phyloP scores from a whole-genome alignment of 2,113 vertebrate genomes.

The Albula goreensis region DNA sequence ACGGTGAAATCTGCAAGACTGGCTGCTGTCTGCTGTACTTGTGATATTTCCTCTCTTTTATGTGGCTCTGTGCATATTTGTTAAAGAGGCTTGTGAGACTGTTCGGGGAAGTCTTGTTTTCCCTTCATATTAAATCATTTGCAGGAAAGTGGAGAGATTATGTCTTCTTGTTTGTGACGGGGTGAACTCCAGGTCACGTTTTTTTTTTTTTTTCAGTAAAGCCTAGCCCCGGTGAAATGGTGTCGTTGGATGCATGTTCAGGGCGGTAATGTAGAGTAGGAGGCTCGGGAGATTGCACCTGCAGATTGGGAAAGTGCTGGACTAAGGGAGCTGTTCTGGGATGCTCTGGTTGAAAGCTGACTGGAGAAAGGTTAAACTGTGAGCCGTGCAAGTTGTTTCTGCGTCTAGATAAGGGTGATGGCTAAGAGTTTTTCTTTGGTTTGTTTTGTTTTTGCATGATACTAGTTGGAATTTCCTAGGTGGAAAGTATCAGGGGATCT shows the following conservation, averaged over 20 bases:
- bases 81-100: slow-evolving; percentile 19
- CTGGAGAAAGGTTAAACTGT: background rate
- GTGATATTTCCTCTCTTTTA: slow-evolving; percentile 5
- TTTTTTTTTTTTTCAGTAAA: slow-evolving; percentile 1
- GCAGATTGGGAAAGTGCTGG: background rate
- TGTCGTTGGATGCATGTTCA: background rate
- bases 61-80: slow-evolving; percentile 17
- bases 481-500: background rate
- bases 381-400: background rate
- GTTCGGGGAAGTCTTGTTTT: slow-evolving; percentile 44
- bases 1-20: background rate
- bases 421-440: background rate
- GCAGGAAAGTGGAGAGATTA: slow-evolving; percentile 12
- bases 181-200: background rate
- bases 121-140: slow-evolving; percentile 19
- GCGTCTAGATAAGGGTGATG: background rate
- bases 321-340: background rate
- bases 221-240: background rate
- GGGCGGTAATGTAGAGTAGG: background rate
- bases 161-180: background rate
- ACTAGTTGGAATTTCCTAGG: background rate
- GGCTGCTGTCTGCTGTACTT: background rate
- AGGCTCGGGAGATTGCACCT: background rate
- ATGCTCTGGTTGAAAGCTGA: background rate
- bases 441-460: background rate